Evolutionary conservation across 2,888 invertebrate genomes (phyloP), one percentile per base, ranked within the genome.

Genomic region (Tinea trinotella): DNA sequence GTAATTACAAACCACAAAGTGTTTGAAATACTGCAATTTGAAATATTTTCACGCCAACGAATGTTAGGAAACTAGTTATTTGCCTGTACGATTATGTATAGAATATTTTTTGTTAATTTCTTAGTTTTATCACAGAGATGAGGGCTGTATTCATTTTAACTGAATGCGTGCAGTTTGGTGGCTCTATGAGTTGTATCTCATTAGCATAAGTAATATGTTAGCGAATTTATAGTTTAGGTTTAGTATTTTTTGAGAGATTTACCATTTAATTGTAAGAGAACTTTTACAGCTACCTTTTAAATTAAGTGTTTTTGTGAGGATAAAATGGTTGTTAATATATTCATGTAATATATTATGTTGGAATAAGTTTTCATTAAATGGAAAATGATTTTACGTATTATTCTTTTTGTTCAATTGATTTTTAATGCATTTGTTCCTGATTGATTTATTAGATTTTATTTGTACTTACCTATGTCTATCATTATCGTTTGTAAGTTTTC

Each of bases 371-470:
- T 40, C 35, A 70, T 78, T 71, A 20, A 18, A 12, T 73, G 67
- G 67, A 77, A 79, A 79, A 71, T 67, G 52, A 68, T 75, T 72
- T 74, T 74, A 76, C 72, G 49, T 70, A 76, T 40, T 15, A 40
- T 53, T 40, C 4, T 18, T 78, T 77, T 78, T 74, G 75, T 81
- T 53, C 40, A 36, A 53, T 79, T 70, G 78, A 83, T 81, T 83
- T 55, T 78, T 83, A 83, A 81, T 85, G 85, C 85, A 85, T 85
- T 85, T 84, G 85, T 85, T 85, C 85, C 85, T 85, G 85, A 84
- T 77, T 81, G 84, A 80, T 81, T 75, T 78, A 72, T 76, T 83
- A 83, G 79, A 82, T 82, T 83, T 82, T 84, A 83, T 82, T 69
- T 60, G 69, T 69, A 66, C 72, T 74, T 74, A 73, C n/a, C n/a